These are phyloP conservation scores for Heliothis virescens DNA, from an alignment of 1,140 invertebrate species.

Conservation along the genomic window DNA sequence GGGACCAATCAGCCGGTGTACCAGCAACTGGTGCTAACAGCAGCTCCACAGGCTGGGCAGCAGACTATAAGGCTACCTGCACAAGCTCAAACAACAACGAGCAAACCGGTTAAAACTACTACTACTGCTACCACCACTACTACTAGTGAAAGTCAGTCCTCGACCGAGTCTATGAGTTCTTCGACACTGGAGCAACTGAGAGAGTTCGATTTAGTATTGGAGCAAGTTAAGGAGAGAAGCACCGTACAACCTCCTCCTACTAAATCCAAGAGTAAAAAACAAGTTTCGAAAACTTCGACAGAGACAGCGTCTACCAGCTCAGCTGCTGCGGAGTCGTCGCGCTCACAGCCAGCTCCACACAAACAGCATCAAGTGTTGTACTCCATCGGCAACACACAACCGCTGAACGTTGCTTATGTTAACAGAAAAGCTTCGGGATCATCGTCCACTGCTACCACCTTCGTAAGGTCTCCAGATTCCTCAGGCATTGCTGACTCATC, in stretches of 20 bases:
- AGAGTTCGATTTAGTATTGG: slow-evolving; percentile 93
- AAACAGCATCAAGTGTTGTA: slow-evolving; percentile 75
- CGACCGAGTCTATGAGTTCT: slow-evolving; percentile 83
- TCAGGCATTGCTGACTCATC: slow-evolving; percentile 75
- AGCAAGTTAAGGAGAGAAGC: slow-evolving; percentile 92
- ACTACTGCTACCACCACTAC: slow-evolving; percentile 54
- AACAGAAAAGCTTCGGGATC: slow-evolving; percentile 79
- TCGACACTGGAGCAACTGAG: slow-evolving; percentile 91
- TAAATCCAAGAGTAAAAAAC: slow-evolving; percentile 52
- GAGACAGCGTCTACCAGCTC: slow-evolving; percentile 63
- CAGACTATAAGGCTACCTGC: slow-evolving; percentile 81
- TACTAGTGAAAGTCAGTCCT: slow-evolving; percentile 70
- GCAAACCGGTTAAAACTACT: slow-evolving; percentile 68
- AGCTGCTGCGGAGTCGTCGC: slow-evolving; percentile 67
- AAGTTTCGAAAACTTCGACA: slow-evolving; percentile 64
- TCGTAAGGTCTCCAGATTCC: slow-evolving; percentile 78
- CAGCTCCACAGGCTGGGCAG: slow-evolving; percentile 81
- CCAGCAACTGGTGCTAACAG: slow-evolving; percentile 82
- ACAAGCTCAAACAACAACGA: slow-evolving; percentile 72
- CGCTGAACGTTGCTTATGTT: slow-evolving; percentile 82
- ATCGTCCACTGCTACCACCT: slow-evolving; percentile 64
- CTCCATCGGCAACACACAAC: slow-evolving; percentile 80
- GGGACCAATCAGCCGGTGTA: slow-evolving; percentile 84
- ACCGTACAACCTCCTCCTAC: slow-evolving; percentile 84
- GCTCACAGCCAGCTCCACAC: slow-evolving; percentile 1